Base-by-base conservation (phyloP, 2,113 vertebrate species). In the Nerophis ophidion region DNA sequence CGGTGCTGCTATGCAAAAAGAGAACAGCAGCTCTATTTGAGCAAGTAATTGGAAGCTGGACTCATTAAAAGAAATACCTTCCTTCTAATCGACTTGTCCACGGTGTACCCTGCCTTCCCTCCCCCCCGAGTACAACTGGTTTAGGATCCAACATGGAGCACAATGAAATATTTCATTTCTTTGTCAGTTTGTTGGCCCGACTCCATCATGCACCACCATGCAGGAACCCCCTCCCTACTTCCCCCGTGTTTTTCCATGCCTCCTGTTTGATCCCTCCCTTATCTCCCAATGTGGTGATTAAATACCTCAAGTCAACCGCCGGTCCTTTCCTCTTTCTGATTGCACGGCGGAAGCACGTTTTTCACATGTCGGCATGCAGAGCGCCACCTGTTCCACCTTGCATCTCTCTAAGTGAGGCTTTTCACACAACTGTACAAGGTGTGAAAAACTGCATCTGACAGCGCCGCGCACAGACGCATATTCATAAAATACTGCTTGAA, bases 261-360 rank as follows among this genome's bases (percentile, higher is more conserved):
- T 81, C 48, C 12, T 13, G 62, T 86, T 82, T 85, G 83, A 86
- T 87, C 79, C 81, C 76, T 71, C 67, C 71, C 83, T 84, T 81
- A 84, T 86, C 79, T 75, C 60, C 81, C 71, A 76, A 74, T 68
- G 63, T 71, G 16, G 73, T 82, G 86, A 87, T 88, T 82, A 88
- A 84, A 83, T 42, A 81, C 82, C 83, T 84, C 82, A 36, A 87
- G 80, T 84, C 74, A 84, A 82, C 83, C 50, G 54, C 53, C 74
- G 55, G 78, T 62, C 67, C 79, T 76, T 73, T 63, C 63, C 83
- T 80, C 85, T 54, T 86, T 83, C 79, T 85, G 83, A 80, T 76
- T 76, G 72, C 60, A 71, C 50, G 63, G 82, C 80, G 72, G 83
- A 77, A 79, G 83, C 80, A 85, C 87, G 90, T 90, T 88, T 90